Base-by-base conservation (phyloP, 1,140 invertebrate species). In the Drosophila sturtevanti region DNA sequence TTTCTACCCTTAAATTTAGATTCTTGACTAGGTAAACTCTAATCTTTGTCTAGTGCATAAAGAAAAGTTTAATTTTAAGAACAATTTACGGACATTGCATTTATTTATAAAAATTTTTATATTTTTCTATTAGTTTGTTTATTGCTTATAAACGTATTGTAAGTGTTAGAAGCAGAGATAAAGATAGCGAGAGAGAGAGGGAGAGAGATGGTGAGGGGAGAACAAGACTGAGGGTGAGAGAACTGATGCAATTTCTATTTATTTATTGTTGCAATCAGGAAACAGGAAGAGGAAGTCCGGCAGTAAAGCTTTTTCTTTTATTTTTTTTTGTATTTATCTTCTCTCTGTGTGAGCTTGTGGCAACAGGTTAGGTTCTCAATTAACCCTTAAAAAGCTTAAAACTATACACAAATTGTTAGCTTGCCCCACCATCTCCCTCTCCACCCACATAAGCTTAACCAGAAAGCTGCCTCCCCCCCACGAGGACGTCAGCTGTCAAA, bases 401-500 rank as follows among this genome's bases (percentile, higher is more conserved):
- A 14, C 51, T 54, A 54, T 10, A 48, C 41, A 48, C 27, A 48
- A 41, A 41, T 41, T 14, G n/a, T n/a, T n/a, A n/a, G n/a, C n/a
- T n/a, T n/a, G n/a, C n/a, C n/a, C 38, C n/a, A 41, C 16, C 38
- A 6, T 41, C 38, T 16, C 16, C 41, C 41, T 16, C 41, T 10
- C n/a, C 41, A 18, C 18, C 14, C 41, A 16, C 14, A 4, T 41
- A 16, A 44, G 41, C 14, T 16, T 18, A 44, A 10, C 4, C 41
- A 24, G 24, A 72, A 72, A 72, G 71, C 71, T 63, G 37, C 59
- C 5, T 0, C 38, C 14, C 38, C 21, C 48, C 10, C 11, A 21
- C 27, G 62, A 74, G 72, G 71, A 72, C 68, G 60, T 72, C 68
- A 64, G 68, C 71, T 59, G 71, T 56, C 18, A 34, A 34, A 35